Base-by-base conservation (phyloP, 2,113 vertebrate genomes). In the Sciurus niger region DNA sequence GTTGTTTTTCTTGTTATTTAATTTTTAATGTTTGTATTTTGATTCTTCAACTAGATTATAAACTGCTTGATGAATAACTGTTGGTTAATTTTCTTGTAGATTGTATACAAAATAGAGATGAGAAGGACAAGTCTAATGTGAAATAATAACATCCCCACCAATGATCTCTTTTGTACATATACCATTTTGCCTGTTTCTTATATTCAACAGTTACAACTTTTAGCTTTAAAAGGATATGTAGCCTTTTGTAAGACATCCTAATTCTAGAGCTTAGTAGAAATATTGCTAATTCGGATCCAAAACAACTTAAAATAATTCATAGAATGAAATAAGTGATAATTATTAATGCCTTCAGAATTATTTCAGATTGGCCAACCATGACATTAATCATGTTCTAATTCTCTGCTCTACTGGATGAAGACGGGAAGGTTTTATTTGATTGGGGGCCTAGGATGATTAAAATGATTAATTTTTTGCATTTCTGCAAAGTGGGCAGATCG, bases 21-120 rank as follows among this genome's bases (percentile, higher is more conserved):
- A 43, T 65, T 78, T 93, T 94, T 83, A 68, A 14, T 86, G 40
- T 83, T 93, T 86, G 83, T 82, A 51, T 79, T 70, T 94, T 92
- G 53, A 80, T n/a, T 91, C 25, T 90, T 93, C 13, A 82, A 2
- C 55, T 91, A 85, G 53, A 93, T 46, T 76, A 25, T 95, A 95
- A 79, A 90, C 58, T 90, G 32, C 24, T 83, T 83, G 7, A 12
- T 80, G 25, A 73, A 37, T 92, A 83, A 30, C 22, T 72, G 4
- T 77, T 91, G 72, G 14, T 43, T 91, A 55, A 46, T 85, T 92
- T 84, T 95, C 28, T 70, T 83, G 0, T 37, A 55, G 65, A 58
- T 83, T 34, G 40, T 7, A 65, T 84, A 51, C 24, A n/a, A 79
- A 43, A 22, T 55, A 87, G 43, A 86, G 18, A 65, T 87, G 65